These are phyloP conservation scores for Drosophila insularis DNA, from an alignment of 1,140 invertebrate species.

Conservation along the genomic window DNA sequence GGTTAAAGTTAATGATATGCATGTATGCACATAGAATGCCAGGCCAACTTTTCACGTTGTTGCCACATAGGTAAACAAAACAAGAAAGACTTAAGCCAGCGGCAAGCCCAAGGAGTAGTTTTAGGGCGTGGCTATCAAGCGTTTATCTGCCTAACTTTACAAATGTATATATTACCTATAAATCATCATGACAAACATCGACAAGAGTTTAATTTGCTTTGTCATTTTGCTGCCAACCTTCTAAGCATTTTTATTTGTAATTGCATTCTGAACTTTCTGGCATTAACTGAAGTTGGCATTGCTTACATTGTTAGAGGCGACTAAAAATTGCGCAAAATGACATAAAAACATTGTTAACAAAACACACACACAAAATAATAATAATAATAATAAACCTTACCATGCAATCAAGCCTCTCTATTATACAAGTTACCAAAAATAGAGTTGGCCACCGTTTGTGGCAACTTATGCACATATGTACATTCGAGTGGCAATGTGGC, in stretches of 20 bases:
- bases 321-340: slow-evolving; percentile 50
- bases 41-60: slow-evolving; percentile 7
- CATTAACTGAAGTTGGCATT: slow-evolving; percentile 27
- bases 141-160: neutral
- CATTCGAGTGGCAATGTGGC: slow-evolving; percentile 31
- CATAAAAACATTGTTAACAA: slow-evolving; percentile 48
- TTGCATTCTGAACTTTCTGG: slow-evolving; percentile 35
- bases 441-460: slow-evolving; percentile 63
- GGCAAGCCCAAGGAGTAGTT: slow-evolving; percentile 17
- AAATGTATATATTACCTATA: neutral
- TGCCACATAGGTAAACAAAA: slow-evolving; percentile 51
- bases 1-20: slow-evolving; percentile 43
- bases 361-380: slow-evolving; percentile 23
- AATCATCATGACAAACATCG: neutral
- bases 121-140: neutral
- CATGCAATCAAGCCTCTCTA: slow-evolving; percentile 27
- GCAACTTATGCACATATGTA: neutral
- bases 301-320: slow-evolving; percentile 24
- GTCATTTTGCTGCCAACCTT: no score
- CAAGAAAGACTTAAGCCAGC: neutral
- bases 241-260: slow-evolving; percentile 23
- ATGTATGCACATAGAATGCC: slow-evolving; percentile 31
- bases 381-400: slow-evolving; percentile 42
- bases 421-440: slow-evolving; percentile 62
- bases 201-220: neutral